Evolutionary conservation across 2,113 vertebrate species (phyloP).

Genomic region (Paracanthobrama guichenoti): DNA sequence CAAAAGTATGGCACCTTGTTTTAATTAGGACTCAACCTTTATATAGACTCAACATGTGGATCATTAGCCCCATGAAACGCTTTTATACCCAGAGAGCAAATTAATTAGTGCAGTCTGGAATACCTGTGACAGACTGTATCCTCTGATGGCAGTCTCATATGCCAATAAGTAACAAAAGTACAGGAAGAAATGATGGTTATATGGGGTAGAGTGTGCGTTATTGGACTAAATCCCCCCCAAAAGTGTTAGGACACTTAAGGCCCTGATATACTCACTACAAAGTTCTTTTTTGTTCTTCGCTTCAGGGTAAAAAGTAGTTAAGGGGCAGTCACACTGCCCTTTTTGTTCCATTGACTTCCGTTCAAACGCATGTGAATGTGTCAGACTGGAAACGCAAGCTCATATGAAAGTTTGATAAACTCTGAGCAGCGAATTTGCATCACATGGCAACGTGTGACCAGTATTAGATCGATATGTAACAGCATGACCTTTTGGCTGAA

Average conservation of each 20-base stretch:
- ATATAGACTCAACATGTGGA: constrained; percentile 59
- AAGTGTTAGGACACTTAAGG: background rate
- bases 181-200: background rate
- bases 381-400: no score
- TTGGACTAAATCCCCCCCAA: background rate
- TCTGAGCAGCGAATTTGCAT: no score
- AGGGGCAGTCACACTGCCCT: no score
- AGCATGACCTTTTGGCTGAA: no score
- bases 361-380: no score
- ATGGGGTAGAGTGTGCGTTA: background rate
- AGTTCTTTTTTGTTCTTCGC: no score
- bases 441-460: no score
- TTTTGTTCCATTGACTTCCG: no score
- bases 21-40: constrained; percentile 62
- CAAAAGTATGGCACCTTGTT: constrained; percentile 54
- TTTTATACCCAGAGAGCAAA: constrained; percentile 58
- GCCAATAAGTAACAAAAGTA: background rate
- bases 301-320: no score
- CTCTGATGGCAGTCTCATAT: constrained; percentile 40
- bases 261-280: no score
- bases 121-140: constrained; percentile 44
- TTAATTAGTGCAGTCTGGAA: constrained; percentile 60
- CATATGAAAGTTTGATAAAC: no score
- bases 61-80: constrained; percentile 58
- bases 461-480: no score